Evolutionary conservation across 1,140 invertebrate species (phyloP), one percentile per base, ranked within the genome.

Genomic region (Heliconius himera): DNA sequence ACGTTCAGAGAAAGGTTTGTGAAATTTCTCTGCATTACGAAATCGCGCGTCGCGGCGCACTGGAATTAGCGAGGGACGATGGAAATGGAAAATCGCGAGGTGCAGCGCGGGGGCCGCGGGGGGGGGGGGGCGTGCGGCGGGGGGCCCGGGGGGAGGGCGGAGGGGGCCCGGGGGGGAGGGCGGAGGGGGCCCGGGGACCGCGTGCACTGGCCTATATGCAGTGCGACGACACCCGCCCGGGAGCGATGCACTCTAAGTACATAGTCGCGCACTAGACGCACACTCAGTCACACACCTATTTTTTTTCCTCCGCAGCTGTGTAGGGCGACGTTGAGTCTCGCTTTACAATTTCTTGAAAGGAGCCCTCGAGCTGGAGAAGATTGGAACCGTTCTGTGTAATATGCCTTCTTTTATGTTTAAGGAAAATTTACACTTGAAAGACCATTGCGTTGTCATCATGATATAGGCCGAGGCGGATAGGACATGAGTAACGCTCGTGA

Each of bases 151-250:
- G 78, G 80, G 51, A 74, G 20, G 77, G 80, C 22, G n/a, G n/a
- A n/a, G 70, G 56, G 78, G 74, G 78, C 8, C 5, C n/a, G n/a
- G 22, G 18, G 78, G 80, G 79, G 84, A 79, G 81, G 41, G 41
- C 16, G 84, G 73, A 74, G 83, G 85, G 86, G 86, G 86, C 71
- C 74, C 86, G 90, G 90, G 89, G 90, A 90, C 89, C 91, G 91
- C 92, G 92, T 93, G 93, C 92, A 94, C 87, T 92, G 93, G 90
- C 92, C 91, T 93, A 94, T 93, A 93, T 94, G 93, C 92, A 93
- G 91, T 93, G 89, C 92, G 93, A 92, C 93, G 93, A 94, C 93
- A 89, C 93, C 84, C 91, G 91, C 87, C 88, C 90, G 92, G 91
- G 92, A 94, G 89, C 92, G 93, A 92, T 93, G 92, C 91, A 93